Evolutionary conservation across 2,797 vertebrate genomes (phyloP).

Genomic region (Lepus oiostolus): DNA sequence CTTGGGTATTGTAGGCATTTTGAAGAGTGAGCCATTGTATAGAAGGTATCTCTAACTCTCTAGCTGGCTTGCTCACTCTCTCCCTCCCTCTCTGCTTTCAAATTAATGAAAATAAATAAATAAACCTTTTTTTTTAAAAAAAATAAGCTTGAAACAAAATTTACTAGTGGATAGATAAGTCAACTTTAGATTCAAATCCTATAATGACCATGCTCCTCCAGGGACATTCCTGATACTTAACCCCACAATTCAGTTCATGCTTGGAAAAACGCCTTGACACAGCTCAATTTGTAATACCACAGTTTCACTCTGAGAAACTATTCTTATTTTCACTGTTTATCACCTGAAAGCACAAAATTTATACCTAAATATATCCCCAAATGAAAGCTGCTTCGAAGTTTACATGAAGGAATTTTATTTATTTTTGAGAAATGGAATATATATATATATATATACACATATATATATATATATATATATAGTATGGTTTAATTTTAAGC

Average conservation of each 20-base stretch:
- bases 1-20: too few species aligned
- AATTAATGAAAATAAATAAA: too few species aligned
- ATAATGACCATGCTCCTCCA: background rate
- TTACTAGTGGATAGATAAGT: background rate
- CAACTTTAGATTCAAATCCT: background rate
- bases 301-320: conserved; percentile 78
- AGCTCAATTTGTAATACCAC: conserved; percentile 70
- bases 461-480: conserved; percentile 58
- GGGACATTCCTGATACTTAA: background rate
- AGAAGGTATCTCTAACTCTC: too few species aligned
- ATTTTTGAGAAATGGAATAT: conserved; percentile 77
- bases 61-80: too few species aligned
- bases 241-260: background rate
- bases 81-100: too few species aligned
- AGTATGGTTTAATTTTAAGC: conserved; percentile 62
- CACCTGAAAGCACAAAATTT: conserved; percentile 85
- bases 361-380: conserved; percentile 69
- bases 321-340: conserved; percentile 77
- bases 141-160: background rate
- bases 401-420: conserved; percentile 78
- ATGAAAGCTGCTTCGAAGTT: conserved; percentile 78
- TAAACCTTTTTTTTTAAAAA: too few species aligned
- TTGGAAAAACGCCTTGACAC: background rate
- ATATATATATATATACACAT: conserved; percentile 49
- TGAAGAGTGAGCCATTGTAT: too few species aligned